Evolutionary conservation across 2,888 invertebrate species (phyloP).

Genomic region (Latheticus oryzae): DNA sequence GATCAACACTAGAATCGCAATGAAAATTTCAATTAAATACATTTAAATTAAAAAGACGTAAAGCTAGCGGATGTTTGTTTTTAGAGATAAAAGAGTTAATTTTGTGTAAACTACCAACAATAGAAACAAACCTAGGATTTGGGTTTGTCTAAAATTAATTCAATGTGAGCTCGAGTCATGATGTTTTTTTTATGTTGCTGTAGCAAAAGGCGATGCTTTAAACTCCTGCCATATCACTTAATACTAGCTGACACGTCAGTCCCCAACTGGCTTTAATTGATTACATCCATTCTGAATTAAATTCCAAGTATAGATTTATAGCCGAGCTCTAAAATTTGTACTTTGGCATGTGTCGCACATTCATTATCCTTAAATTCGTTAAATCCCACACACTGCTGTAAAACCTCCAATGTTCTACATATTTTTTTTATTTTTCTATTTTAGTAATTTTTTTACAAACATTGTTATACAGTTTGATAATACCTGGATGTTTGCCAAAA

Average conservation of each 20-base stretch:
- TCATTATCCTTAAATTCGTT: constrained; percentile 34
- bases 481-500: constrained; percentile 41
- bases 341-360: constrained; percentile 37
- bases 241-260: constrained; percentile 25
- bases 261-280: constrained; percentile 31
- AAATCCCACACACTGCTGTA: constrained; percentile 28
- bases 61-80: too few species aligned
- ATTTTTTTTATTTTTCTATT: constrained; percentile 17
- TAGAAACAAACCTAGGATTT: too few species aligned
- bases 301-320: constrained; percentile 31
- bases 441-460: constrained; percentile 6
- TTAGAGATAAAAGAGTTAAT: too few species aligned
- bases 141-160: too few species aligned
- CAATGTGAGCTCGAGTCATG: too few species aligned
- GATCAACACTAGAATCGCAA: background rate
- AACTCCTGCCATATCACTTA: too few species aligned
- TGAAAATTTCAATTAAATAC: constrained; percentile 1
- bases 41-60: background rate
- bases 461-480: constrained; percentile 14
- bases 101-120: too few species aligned
- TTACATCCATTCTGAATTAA: constrained; percentile 31
- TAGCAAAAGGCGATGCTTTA: too few species aligned
- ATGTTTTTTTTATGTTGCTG: too few species aligned
- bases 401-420: constrained; percentile 16
- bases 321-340: constrained; percentile 35